These are phyloP conservation scores for Chelmon rostratus DNA, from an alignment of 2,797 vertebrate species.

Conservation along the genomic window DNA sequence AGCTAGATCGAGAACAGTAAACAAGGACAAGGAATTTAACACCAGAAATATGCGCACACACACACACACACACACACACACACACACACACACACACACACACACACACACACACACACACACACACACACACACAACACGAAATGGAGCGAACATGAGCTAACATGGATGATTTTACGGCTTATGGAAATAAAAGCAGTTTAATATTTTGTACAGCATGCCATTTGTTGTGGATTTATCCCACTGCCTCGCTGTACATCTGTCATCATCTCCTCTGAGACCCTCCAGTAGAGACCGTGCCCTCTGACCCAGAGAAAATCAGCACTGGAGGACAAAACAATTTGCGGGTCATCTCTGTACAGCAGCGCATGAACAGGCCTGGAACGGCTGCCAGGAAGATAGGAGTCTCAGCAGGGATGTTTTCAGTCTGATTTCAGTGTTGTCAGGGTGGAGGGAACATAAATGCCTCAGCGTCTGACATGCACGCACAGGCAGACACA, in stretches of 20 bases:
- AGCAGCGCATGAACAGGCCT: slow-evolving; percentile 36
- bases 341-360: slow-evolving; percentile 58
- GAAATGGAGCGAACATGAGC: not conserved
- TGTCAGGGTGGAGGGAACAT: slow-evolving; percentile 22
- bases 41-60: not conserved
- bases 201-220: slow-evolving; percentile 18
- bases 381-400: slow-evolving; percentile 25
- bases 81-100: not conserved
- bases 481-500: slow-evolving; percentile 48
- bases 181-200: not conserved
- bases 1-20: slow-evolving; percentile 80
- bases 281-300: slow-evolving; percentile 44
- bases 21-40: slow-evolving; percentile 23
- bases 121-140: not conserved
- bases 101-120: not conserved
- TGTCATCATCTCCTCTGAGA: slow-evolving; percentile 62
- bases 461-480: slow-evolving; percentile 56
- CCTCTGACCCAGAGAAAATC: slow-evolving; percentile 63
- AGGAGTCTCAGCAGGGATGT: slow-evolving; percentile 60
- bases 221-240: slow-evolving; percentile 51
- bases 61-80: not conserved
- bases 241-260: slow-evolving; percentile 39
- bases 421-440: slow-evolving; percentile 52
- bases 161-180: not conserved
- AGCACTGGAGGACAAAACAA: slow-evolving; percentile 61